Percentiles rank a stretch among this genome's conserved stretches.
phyloP scores from a whole-genome alignment of 2,113 vertebrate species.

The Bubalus kerabau region DNA sequence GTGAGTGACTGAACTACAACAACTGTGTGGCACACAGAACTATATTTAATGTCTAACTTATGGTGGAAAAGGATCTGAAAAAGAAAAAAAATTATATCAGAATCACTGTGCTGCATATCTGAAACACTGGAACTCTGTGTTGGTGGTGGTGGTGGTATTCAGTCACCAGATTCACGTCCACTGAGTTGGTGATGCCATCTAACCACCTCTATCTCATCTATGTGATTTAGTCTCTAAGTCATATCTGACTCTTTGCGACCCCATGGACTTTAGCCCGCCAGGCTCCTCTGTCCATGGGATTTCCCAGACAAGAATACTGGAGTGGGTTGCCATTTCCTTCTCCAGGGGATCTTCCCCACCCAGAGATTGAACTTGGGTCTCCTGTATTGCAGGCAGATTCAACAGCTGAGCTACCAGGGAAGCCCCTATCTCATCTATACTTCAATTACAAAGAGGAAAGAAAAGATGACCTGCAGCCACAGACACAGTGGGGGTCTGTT shows the following conservation, averaged over 20 bases:
- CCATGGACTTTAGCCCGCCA: background rate
- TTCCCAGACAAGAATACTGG: background rate
- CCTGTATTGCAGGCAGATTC: background rate
- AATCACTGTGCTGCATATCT: background rate
- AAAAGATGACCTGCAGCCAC: too few relatives aligned
- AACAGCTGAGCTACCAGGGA: background rate
- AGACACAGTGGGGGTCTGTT: background rate
- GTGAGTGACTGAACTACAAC: background rate
- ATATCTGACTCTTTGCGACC: background rate
- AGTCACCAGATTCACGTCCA: background rate
- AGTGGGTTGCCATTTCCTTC: background rate
- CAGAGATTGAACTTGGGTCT: fast-evolving
- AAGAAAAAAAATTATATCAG: background rate
- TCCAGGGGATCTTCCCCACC: background rate
- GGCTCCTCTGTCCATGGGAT: background rate
- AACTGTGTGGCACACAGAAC: background rate
- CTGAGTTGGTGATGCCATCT: background rate
- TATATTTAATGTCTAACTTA: background rate
- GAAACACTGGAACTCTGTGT: background rate
- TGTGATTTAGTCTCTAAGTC: background rate
- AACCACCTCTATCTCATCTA: background rate
- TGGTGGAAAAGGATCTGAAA: background rate
- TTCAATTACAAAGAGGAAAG: background rate
- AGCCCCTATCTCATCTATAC: background rate
- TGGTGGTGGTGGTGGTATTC: background rate